Evolutionary conservation across 2,113 vertebrate species (phyloP).

Genomic region (Carlito syrichta): DNA sequence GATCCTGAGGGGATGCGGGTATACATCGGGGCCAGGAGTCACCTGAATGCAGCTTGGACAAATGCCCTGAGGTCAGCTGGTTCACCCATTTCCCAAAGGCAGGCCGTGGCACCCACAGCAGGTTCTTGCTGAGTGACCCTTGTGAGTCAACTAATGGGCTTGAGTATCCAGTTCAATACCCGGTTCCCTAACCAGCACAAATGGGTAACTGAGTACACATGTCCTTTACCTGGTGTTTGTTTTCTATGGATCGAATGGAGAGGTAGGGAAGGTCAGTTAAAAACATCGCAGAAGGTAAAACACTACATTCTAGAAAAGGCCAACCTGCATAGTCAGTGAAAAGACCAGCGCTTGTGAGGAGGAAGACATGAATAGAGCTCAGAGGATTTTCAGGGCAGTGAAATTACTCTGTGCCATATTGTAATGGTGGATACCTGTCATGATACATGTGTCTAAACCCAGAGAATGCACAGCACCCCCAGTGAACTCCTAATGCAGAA

Average conservation of each 20-base stretch:
- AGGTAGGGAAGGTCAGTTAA: neutral
- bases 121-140: neutral
- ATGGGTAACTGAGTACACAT: neutral
- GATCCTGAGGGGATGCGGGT: no score
- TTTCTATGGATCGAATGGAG: neutral
- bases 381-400: no score
- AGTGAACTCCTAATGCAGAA: no score
- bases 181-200: neutral
- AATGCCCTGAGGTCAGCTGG: neutral
- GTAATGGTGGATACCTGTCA: no score
- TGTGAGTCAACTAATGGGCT: neutral
- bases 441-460: no score
- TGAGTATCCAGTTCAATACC: neutral
- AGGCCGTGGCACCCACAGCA: neutral
- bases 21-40: no score
- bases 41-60: neutral
- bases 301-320: no score
- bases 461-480: no score
- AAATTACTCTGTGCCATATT: no score
- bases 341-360: no score
- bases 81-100: neutral
- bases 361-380: no score
- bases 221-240: neutral
- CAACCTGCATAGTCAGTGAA: no score
- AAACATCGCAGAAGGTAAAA: neutral